Evolutionary conservation across 1,140 invertebrate genomes (phyloP).

Genomic region (Centruroides sculpturatus): DNA sequence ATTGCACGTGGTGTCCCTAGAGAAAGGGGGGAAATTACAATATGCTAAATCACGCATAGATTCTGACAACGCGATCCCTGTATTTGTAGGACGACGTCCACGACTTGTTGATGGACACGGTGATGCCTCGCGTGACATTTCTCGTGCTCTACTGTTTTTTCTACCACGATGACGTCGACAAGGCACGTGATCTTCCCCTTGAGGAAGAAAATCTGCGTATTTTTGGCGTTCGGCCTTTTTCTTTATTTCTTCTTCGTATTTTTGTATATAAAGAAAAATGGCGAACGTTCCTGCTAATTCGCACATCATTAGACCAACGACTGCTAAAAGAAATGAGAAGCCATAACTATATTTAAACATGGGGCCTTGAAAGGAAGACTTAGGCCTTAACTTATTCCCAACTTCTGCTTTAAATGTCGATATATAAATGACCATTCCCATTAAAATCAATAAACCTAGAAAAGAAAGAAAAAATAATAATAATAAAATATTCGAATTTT

Average conservation of each 20-base stretch:
- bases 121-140: constrained; percentile 11
- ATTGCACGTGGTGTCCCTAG: constrained; percentile 35
- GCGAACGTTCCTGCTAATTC: constrained; percentile 70
- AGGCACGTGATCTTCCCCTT: constrained; percentile 5
- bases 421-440: constrained; percentile 81
- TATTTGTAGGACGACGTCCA: not conserved
- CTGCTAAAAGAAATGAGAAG: constrained; percentile 67
- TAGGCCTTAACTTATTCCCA: constrained; percentile 64
- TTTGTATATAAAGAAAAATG: constrained; percentile 69
- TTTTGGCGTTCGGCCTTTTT: constrained; percentile 14
- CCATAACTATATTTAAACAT: constrained; percentile 72
- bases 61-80: constrained; percentile 15
- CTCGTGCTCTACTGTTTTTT: not conserved
- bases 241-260: constrained; percentile 42
- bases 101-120: not conserved
- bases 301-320: constrained; percentile 66
- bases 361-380: constrained; percentile 47
- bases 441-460: constrained; percentile 67
- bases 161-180: constrained; percentile 12
- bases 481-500: too few species aligned
- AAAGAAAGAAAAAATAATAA: too few species aligned
- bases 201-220: not conserved
- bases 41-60: constrained; percentile 22
- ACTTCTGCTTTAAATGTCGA: constrained; percentile 80
- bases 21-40: constrained; percentile 24